A percentile compares a stretch with the other conserved stretches of the same genome.
phyloP scores from a whole-genome alignment of 2,113 vertebrate genomes.

The Anoura caudifer region DNA sequence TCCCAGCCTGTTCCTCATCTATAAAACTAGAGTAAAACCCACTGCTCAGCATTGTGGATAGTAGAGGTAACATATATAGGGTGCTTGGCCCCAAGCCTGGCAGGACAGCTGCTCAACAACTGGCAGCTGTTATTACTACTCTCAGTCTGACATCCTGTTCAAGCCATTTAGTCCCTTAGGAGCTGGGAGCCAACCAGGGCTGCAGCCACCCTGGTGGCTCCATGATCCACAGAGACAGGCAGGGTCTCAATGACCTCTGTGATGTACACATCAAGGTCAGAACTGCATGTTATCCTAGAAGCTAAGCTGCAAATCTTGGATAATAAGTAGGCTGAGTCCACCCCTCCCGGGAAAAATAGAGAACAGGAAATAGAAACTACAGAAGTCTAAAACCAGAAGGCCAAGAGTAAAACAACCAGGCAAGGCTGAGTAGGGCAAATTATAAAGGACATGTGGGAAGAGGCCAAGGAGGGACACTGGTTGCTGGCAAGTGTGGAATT shows the following conservation, averaged over 20 bases:
- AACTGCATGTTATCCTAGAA: neutral
- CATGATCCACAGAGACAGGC: neutral
- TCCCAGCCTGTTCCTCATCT: neutral
- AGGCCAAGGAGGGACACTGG: neutral
- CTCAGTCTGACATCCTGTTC: neutral
- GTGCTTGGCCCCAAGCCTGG: neutral
- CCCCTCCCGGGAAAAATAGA: neutral
- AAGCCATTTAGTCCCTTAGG: neutral
- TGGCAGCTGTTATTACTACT: neutral
- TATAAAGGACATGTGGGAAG: neutral
- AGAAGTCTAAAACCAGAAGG: neutral
- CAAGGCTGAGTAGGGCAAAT: neutral
- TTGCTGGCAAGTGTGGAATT: neutral
- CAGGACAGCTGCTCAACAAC: neutral
- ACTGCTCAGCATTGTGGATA: neutral
- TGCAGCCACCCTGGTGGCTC: neutral
- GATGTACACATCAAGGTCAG: neutral
- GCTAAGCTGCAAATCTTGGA: neutral
- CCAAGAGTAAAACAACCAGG: neutral
- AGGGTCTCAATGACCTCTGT: neutral
- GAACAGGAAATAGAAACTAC: neutral
- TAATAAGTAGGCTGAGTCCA: neutral
- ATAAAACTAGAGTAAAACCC: neutral
- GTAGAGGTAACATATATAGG: rapidly evolving
- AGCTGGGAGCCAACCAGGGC: neutral